phyloP scores from a whole-genome alignment of 2,113 vertebrate species.

The Sclerurus mexicanus region DNA sequence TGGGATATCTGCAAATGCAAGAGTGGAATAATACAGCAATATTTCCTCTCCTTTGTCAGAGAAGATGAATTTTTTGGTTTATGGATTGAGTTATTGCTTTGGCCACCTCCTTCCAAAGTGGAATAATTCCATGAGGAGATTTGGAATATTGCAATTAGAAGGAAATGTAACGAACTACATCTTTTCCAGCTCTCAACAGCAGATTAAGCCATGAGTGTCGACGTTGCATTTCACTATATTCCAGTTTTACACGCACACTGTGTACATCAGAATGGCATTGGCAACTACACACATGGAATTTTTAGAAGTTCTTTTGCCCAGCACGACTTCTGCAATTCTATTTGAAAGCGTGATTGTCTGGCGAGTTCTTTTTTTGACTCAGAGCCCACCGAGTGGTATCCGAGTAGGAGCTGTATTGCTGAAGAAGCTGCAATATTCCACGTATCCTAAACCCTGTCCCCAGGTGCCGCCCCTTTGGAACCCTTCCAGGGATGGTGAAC shows the following conservation, averaged over 20 bases:
- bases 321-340: not conserved
- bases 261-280: not conserved
- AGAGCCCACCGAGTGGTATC: not conserved
- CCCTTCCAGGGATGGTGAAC: not conserved
- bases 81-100: not conserved
- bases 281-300: not conserved
- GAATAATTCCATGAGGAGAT: not conserved
- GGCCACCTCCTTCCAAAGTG: not conserved
- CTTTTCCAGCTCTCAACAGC: not conserved
- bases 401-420: not conserved
- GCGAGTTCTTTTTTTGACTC: not conserved
- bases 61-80: not conserved
- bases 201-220: not conserved
- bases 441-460: not conserved
- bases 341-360: not conserved
- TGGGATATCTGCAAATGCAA: not conserved
- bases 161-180: not conserved
- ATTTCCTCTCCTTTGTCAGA: not conserved
- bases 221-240: not conserved
- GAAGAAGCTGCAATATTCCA: not conserved
- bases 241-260: not conserved
- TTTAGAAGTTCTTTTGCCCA: not conserved
- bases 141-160: not conserved
- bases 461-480: not conserved
- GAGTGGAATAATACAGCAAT: not conserved